phyloP scores from a whole-genome alignment of 2,888 invertebrate species.

The Marronus borbonicus region DNA sequence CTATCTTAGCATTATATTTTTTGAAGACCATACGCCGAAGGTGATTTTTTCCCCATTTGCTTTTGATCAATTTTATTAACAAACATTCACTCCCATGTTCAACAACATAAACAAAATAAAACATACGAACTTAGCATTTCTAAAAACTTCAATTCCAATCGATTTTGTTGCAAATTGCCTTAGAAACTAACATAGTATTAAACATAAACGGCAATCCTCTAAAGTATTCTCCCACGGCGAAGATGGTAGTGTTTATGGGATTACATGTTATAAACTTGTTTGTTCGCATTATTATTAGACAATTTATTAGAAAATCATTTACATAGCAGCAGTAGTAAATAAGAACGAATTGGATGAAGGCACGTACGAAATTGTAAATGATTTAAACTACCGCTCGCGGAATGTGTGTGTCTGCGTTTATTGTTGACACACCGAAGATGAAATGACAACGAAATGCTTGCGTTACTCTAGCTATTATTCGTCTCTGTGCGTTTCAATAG shows the following conservation, averaged over 20 bases:
- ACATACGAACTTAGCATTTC: no score
- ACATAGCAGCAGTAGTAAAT: not conserved
- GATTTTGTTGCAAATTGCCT: not conserved
- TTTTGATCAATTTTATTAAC: no score
- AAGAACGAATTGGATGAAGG: not conserved
- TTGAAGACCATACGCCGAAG: no score
- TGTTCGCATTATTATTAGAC: not conserved
- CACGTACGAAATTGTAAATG: not conserved
- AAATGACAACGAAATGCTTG: not conserved
- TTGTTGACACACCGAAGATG: conserved; percentile 2
- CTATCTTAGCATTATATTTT: no score
- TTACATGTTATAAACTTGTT: not conserved
- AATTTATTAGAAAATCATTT: conserved; percentile 12
- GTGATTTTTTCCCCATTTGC: no score
- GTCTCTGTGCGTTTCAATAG: not conserved
- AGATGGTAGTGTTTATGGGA: not conserved
- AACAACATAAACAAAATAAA: no score
- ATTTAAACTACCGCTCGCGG: conserved; percentile 3
- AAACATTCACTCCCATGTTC: no score
- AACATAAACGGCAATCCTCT: not conserved
- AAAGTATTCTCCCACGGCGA: not conserved
- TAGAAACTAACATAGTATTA: not conserved
- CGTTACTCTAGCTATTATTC: not conserved
- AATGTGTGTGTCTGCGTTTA: not conserved
- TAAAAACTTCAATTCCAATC: not conserved